Conservation (phyloP, 2,113 vertebrate species). For the Stercorarius parasiticus region DNA sequence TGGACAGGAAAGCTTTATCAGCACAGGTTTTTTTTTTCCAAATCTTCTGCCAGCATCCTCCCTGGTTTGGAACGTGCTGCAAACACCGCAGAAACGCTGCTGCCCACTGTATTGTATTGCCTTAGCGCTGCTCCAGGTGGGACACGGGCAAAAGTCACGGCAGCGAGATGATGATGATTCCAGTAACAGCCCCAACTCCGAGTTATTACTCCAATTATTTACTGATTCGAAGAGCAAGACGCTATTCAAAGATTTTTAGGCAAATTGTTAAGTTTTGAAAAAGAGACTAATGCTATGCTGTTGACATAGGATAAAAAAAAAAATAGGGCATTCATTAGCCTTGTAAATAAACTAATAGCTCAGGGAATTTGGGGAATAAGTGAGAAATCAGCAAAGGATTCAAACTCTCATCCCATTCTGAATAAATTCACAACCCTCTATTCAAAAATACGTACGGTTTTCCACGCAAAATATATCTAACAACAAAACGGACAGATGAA, state of each 20-base stretch:
- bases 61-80: background rate
- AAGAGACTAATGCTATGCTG: background rate
- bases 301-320: background rate
- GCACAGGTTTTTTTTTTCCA: background rate
- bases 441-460: background rate
- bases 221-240: background rate
- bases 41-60: background rate
- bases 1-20: background rate
- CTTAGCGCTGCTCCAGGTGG: background rate
- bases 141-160: fast-evolving
- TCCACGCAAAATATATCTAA: background rate
- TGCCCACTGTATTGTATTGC: fast-evolving
- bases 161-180: background rate
- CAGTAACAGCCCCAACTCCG: background rate
- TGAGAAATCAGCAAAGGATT: background rate
- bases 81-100: fast-evolving
- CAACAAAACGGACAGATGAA: background rate
- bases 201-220: background rate
- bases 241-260: background rate
- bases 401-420: background rate
- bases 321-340: background rate
- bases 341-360: background rate
- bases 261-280: background rate
- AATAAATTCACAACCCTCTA: background rate
- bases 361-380: background rate